Base-by-base conservation (phyloP, 2,113 vertebrate species). In the Carassius auratus region DNA sequence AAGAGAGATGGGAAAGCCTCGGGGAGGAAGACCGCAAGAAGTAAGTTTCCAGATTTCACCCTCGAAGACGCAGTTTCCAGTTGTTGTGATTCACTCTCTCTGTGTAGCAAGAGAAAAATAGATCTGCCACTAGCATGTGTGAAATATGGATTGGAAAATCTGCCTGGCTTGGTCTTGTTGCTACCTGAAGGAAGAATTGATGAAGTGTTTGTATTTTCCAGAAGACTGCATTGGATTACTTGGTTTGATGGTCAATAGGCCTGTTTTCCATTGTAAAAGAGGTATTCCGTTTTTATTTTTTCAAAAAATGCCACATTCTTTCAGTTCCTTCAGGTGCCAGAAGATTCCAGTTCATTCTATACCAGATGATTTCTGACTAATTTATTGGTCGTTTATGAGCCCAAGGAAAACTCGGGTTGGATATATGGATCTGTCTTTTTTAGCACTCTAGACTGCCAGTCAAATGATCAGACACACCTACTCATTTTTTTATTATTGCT, bases 1-100 rank as follows among this genome's bases (percentile, higher is more conserved):
- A 96, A 89, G 93, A 96, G 88, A 94, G 93, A 90, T 98, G 97
- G 97, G 95, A 97, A 93, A 95, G 95, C 92, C 89, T 97, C 89
- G 92, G 87, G 89, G 94, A 96, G 93, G 95, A 97, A 85, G 96
- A 95, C 75, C 96, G 94, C 90, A 92, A 93, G 84, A 96, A 96
- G 98, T 99, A 96, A 97, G 97, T 96, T 93, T 95, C 94, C 92
- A 94, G 94, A 93, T 91, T 79, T 92, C 90, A 55, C 91, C 85
- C 92, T 94, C 90, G 91, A 90, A 88, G 90, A 87, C 81, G 82
- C 86, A 91, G 79, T 94, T 96, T 95, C 92, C 93, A 92, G 90
- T 92, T 92, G 92, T 90, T 93, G 91, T 96, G 91, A 94, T 92
- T 93, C 91, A 93, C 61, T 92, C 91, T 93, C 69, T 90, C 79